Evolutionary conservation across 2,113 vertebrate species (phyloP).

Genomic region (Hemiscyllium ocellatum): DNA sequence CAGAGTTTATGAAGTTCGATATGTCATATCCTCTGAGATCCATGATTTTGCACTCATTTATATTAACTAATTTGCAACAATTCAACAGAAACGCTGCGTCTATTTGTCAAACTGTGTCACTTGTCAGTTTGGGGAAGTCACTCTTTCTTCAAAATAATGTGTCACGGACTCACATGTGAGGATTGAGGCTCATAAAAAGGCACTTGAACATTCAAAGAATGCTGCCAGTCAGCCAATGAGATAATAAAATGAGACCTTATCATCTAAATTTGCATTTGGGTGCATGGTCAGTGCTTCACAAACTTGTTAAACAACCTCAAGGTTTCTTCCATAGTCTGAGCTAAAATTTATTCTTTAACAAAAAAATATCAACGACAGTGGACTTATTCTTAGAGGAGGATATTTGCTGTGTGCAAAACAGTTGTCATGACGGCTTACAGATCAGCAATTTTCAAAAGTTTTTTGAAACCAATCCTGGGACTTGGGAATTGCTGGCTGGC

Average conservation of each 20-base stretch:
- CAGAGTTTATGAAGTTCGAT: neutral
- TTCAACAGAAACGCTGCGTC: neutral
- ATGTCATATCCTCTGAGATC: neutral
- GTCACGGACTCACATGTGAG: neutral
- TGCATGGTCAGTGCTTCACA: neutral
- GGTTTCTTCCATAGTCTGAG: neutral
- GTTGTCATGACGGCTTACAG: neutral
- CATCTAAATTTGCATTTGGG: neutral
- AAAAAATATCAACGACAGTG: neutral
- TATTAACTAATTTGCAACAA: neutral
- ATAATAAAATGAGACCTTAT: neutral
- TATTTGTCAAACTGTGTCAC: neutral
- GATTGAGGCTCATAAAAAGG: neutral
- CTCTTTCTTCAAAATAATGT: neutral
- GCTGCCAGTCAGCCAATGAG: neutral
- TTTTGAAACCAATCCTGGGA: no score
- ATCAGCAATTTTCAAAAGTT: neutral
- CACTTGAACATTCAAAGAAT: neutral
- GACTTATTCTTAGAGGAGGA: neutral
- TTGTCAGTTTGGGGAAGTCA: neutral
- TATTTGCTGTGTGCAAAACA: neutral
- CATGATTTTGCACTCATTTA: neutral
- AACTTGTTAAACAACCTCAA: neutral
- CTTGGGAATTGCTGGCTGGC: no score
- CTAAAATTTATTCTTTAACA: neutral